Evolutionary conservation across 2,113 vertebrate species (phyloP).

Genomic region (Albula goreensis): DNA sequence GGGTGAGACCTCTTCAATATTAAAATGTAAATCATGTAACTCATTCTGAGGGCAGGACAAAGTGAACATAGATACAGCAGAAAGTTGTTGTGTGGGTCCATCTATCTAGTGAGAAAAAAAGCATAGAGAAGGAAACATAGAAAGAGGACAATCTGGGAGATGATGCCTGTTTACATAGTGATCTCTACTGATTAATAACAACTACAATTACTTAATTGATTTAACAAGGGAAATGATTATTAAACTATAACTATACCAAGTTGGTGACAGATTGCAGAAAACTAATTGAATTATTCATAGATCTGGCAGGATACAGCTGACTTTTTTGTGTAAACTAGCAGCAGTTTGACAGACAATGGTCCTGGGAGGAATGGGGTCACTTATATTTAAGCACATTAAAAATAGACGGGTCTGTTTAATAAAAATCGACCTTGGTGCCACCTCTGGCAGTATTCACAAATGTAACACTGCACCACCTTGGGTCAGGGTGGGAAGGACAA

Average conservation of each 20-base stretch:
- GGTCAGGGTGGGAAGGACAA: constrained; percentile 33
- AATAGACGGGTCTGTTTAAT: constrained; percentile 35
- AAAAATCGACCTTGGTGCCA: constrained; percentile 35
- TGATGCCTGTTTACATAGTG: no score
- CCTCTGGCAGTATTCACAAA: constrained; percentile 56
- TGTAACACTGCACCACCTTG: constrained; percentile 41
- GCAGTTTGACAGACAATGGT: constrained; percentile 34
- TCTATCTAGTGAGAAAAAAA: no score
- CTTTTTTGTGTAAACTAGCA: not conserved
- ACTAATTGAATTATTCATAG: not conserved
- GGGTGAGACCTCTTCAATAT: no score
- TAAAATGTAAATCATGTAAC: no score
- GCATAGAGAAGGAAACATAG: no score
- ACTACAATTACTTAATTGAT: not conserved
- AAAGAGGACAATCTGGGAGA: no score
- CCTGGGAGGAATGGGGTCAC: constrained; percentile 39
- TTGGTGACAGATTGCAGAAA: not conserved
- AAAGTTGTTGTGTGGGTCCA: no score
- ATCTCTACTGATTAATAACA: not conserved
- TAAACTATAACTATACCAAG: not conserved
- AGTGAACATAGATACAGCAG: no score
- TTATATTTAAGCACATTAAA: constrained; percentile 32
- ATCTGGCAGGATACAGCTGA: not conserved
- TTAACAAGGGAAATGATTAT: not conserved
- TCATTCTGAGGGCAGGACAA: no score